These are phyloP conservation scores for Bungarus multicinctus DNA, from an alignment of 2,113 vertebrate genomes.

Conservation along the genomic window DNA sequence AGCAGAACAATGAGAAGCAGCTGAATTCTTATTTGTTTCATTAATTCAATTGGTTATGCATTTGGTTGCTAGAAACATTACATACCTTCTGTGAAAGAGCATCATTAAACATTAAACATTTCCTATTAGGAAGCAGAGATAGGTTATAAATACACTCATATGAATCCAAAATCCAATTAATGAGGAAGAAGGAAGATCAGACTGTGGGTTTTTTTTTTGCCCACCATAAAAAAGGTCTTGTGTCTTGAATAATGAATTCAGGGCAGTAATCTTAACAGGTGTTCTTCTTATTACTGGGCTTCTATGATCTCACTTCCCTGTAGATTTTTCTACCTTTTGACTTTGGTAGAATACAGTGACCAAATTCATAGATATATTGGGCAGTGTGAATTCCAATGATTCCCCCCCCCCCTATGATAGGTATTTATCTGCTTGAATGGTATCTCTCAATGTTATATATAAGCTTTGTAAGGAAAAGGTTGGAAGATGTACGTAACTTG, in stretches of 20 bases:
- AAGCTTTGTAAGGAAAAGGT: not conserved
- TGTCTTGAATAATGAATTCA: not conserved
- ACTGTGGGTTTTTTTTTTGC: not conserved
- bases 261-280: not conserved
- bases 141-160: not conserved
- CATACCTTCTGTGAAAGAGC: not conserved
- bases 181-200: too few species aligned
- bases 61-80: not conserved
- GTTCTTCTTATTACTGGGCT: not conserved
- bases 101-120: not conserved
- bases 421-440: not conserved
- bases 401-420: not conserved
- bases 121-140: not conserved
- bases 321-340: not conserved
- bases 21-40: not conserved
- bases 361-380: not conserved
- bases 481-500: not conserved
- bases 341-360: not conserved
- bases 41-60: not conserved
- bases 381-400: not conserved
- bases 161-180: not conserved
- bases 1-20: not conserved
- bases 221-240: not conserved
- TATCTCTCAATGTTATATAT: not conserved
- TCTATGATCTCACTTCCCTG: not conserved